A percentile compares a stretch with the other conserved stretches of the same genome.
phyloP scores from a whole-genome alignment of 2,113 vertebrate genomes.

The Lepus timidus region DNA sequence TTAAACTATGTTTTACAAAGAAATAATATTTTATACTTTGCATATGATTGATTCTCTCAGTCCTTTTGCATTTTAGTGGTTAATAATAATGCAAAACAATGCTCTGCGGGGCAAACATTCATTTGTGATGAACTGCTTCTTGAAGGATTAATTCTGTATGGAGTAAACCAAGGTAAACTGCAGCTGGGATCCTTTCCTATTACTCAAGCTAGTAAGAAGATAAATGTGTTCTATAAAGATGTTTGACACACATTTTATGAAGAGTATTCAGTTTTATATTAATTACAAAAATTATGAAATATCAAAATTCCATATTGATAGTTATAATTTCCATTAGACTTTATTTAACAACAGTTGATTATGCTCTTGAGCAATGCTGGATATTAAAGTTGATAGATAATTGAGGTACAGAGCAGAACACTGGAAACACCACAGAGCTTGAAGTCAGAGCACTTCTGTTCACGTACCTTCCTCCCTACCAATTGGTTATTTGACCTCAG shows the following conservation, averaged over 20 bases:
- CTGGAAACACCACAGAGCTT: not conserved
- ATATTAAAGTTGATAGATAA: not conserved
- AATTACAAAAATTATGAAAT: constrained; percentile 49
- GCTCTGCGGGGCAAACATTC: not conserved
- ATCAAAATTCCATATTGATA: constrained; percentile 27
- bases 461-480: not conserved
- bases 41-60: constrained; percentile 34
- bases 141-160: not conserved
- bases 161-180: not conserved
- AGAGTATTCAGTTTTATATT: constrained; percentile 31
- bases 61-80: not conserved
- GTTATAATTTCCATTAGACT: constrained; percentile 37
- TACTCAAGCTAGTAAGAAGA: not conserved
- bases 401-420: not conserved
- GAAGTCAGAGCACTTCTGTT: not conserved
- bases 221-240: not conserved
- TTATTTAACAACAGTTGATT: constrained; percentile 57
- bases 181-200: not conserved
- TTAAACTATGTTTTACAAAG: constrained; percentile 7
- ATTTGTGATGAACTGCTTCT: constrained; percentile 27
- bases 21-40: constrained; percentile 46
- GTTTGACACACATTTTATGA: constrained; percentile 35
- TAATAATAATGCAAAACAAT: not conserved
- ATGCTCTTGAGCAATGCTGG: not conserved
- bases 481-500: not conserved